Conservation (phyloP, 2,888 invertebrate species). For the Hemithea aestivaria region DNA sequence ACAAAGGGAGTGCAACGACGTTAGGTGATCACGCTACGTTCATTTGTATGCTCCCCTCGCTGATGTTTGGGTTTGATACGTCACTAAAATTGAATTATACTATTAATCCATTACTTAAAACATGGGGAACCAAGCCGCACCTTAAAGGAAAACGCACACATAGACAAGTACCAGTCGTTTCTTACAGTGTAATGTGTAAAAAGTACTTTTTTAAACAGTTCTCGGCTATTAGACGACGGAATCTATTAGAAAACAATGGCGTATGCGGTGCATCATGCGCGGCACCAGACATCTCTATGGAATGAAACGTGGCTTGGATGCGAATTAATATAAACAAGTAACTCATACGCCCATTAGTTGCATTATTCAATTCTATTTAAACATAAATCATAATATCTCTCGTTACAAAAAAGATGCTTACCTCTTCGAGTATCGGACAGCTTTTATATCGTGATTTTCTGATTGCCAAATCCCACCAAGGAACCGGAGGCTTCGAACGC, state of each 20-base stretch:
- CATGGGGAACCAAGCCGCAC: conserved; percentile 40
- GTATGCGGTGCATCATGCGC: conserved; percentile 5
- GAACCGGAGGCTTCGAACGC: conserved; percentile 84
- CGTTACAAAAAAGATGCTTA: conserved; percentile 39
- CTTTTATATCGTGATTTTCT: conserved; percentile 88
- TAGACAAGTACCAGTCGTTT: conserved; percentile 25
- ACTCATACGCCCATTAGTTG: conserved; percentile 7
- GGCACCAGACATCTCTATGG: conserved; percentile 12
- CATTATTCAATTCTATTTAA: conserved; percentile 16
- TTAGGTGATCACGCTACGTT: conserved; percentile 52
- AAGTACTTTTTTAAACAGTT: conserved; percentile 7
- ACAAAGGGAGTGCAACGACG: conserved; percentile 15
- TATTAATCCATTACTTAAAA: conserved; percentile 37
- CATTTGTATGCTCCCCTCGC: conserved; percentile 50
- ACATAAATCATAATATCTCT: conserved; percentile 5
- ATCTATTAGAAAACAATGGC: conserved; percentile 17
- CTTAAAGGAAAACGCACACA: conserved; percentile 33
- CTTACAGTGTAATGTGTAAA: conserved; percentile 9
- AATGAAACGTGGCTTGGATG: conserved; percentile 14
- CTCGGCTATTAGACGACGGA: conserved; percentile 3
- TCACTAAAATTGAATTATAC: conserved; percentile 32
- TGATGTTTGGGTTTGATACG: conserved; percentile 44
- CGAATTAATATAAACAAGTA: conserved; percentile 7
- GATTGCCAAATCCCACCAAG: conserved; percentile 94
- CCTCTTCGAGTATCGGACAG: conserved; percentile 88